Conservation (phyloP, 2,888 invertebrate genomes). For the Syritta pipiens region DNA sequence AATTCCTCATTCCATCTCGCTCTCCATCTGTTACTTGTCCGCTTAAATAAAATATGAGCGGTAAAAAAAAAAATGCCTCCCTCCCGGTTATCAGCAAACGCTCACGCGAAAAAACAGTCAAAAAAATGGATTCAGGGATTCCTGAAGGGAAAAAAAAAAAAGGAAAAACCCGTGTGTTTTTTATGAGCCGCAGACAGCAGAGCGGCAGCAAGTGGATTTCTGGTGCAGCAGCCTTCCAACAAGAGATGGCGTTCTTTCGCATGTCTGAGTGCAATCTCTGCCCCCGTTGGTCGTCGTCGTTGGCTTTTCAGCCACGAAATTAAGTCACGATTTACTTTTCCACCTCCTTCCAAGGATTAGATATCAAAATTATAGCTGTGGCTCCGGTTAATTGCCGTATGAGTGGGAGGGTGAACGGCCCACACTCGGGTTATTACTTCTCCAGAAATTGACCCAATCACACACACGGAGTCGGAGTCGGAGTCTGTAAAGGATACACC, state of each 20-base stretch:
- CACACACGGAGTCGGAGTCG: neutral
- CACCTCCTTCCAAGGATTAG: constrained; percentile 22
- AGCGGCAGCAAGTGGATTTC: constrained; percentile 39
- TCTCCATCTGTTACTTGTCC: neutral
- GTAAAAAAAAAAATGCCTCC: neutral
- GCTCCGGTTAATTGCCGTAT: constrained; percentile 53
- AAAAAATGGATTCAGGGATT: constrained; percentile 13
- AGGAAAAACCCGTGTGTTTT: constrained; percentile 23
- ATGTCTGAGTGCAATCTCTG: constrained; percentile 54
- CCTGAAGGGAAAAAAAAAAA: constrained; percentile 7
- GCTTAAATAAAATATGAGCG: constrained; percentile 45
- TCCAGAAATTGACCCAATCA: constrained; percentile 63
- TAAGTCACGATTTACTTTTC: constrained; percentile 56
- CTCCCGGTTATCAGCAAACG: constrained; percentile 29
- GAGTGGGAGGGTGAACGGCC: constrained; percentile 42
- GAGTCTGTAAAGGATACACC: neutral
- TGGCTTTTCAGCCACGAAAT: constrained; percentile 20
- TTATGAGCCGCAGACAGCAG: constrained; percentile 49
- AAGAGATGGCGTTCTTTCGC: constrained; percentile 44
- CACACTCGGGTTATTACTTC: constrained; percentile 42
- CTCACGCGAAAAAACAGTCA: constrained; percentile 23
- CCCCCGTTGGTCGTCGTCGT: neutral
- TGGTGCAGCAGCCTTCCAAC: constrained; percentile 7
- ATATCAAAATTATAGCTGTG: constrained; percentile 54
- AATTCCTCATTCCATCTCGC: neutral